phyloP scores from a whole-genome alignment of 1,140 invertebrate species.

The Tetramorium parvispinum region DNA sequence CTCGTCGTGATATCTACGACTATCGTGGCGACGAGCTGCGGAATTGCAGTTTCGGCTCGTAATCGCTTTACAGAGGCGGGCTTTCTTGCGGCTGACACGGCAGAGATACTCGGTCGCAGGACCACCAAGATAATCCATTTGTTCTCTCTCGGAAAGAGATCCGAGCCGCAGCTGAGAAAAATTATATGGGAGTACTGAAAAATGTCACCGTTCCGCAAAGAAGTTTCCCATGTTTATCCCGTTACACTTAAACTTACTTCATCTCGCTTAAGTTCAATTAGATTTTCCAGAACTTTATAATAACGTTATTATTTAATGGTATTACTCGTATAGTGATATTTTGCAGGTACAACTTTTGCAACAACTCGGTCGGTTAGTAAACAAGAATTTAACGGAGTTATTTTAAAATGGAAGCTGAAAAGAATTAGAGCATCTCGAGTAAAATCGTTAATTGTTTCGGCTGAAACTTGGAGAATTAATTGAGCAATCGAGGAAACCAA shows the following conservation, averaged over 20 bases:
- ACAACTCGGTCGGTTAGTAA: conserved; percentile 28
- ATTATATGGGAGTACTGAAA: conserved; percentile 56
- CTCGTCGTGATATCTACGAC: conserved; percentile 31
- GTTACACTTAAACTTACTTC: conserved; percentile 60
- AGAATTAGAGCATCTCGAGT: conserved; percentile 41
- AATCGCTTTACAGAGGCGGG: conserved; percentile 54
- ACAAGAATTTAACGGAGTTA: conserved; percentile 30
- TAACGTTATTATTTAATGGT: conserved; percentile 49
- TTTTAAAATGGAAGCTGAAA: conserved; percentile 40
- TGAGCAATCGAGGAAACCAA: conserved; percentile 46
- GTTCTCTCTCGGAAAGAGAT: conserved; percentile 31
- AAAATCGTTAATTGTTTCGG: conserved; percentile 43
- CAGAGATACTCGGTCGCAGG: conserved; percentile 45
- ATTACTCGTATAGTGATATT: conserved; percentile 42
- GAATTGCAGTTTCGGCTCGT: conserved; percentile 21
- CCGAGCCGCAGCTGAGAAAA: conserved; percentile 50
- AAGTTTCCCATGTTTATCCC: conserved; percentile 59
- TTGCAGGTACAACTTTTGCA: conserved; percentile 37
- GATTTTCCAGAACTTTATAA: conserved; percentile 54
- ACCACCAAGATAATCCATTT: conserved; percentile 55
- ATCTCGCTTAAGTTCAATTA: conserved; percentile 61
- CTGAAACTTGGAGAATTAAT: conserved; percentile 32
- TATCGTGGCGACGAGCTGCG: not conserved
- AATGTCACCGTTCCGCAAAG: conserved; percentile 49
- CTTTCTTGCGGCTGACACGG: conserved; percentile 48